A percentile compares a stretch with the other conserved stretches of the same genome.
phyloP scores from a whole-genome alignment of 2,113 vertebrate genomes.

The Suncus etruscus region DNA sequence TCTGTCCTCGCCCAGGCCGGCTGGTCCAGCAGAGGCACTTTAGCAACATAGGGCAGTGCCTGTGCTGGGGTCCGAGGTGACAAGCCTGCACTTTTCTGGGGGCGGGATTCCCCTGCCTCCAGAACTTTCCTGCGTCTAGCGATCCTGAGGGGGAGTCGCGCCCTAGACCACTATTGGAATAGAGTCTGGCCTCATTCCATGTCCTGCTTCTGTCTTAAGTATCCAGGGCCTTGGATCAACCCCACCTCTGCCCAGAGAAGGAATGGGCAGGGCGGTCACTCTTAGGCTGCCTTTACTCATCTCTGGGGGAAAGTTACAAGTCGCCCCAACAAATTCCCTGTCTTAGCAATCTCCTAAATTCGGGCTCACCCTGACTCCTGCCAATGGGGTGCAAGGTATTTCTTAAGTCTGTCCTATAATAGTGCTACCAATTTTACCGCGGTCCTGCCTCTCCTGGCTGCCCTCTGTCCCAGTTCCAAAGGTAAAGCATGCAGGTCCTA shows the following conservation, averaged over 20 bases:
- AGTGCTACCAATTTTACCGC: not conserved
- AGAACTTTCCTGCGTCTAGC: conserved; percentile 55
- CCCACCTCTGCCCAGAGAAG: no score
- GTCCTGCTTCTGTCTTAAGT: no score
- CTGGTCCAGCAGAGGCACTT: not conserved
- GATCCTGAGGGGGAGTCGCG: not conserved
- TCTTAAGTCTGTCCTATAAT: not conserved
- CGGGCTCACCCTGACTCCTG: conserved; percentile 25
- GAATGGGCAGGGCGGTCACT: no score
- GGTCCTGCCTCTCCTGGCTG: not conserved
- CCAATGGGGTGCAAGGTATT: not conserved
- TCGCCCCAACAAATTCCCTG: not conserved
- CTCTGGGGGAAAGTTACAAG: not conserved
- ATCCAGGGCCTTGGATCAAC: no score
- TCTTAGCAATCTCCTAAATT: not conserved
- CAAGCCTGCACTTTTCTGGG: not conserved
- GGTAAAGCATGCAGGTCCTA: not conserved
- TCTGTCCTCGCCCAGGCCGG: conserved; percentile 2
- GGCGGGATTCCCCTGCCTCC: not conserved
- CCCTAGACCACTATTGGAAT: no score
- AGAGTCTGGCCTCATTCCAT: no score
- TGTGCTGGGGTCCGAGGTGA: no score
- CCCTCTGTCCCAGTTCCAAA: not conserved
- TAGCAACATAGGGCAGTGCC: not conserved
- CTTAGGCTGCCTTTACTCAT: no score